Conservation (phyloP, 2,113 vertebrate genomes). For the Ciconia stormi region DNA sequence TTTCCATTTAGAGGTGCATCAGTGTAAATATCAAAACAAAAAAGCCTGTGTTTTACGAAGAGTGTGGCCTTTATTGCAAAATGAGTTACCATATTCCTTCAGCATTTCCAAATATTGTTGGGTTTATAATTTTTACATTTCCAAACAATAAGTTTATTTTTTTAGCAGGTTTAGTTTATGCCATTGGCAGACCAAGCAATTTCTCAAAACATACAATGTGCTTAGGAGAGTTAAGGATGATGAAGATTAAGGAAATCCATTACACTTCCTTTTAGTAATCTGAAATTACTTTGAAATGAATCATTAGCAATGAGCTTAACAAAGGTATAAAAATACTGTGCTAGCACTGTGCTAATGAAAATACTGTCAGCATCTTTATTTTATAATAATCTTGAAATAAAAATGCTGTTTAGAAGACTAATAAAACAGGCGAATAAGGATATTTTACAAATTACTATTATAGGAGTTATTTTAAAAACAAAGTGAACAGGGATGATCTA, state of each 20-base stretch:
- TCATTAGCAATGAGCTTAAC: constrained; percentile 40
- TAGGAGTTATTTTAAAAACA: not conserved
- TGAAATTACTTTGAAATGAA: constrained; percentile 48
- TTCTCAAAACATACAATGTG: not conserved
- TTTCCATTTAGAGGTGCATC: not conserved
- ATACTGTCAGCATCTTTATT: constrained; percentile 37
- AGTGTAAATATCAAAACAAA: not conserved
- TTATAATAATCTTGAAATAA: constrained; percentile 49
- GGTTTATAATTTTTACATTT: constrained; percentile 10
- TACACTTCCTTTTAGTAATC: constrained; percentile 23
- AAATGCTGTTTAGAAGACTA: constrained; percentile 9
- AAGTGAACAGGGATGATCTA: not conserved
- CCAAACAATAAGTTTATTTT: not conserved
- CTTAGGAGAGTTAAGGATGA: not conserved
- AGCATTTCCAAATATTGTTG: not conserved
- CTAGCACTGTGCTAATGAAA: constrained; percentile 47
- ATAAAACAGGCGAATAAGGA: constrained; percentile 40
- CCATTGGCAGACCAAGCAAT: not conserved
- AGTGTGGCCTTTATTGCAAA: constrained; percentile 29
- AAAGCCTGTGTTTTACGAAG: not conserved
- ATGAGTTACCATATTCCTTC: not conserved
- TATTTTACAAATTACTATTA: not conserved
- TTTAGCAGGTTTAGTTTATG: constrained; percentile 19
- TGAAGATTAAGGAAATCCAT: constrained; percentile 49
- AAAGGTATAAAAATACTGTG: not conserved